A percentile compares a stretch with the other conserved stretches of the same genome.
These are phyloP conservation scores for Takifugu rubripes DNA, from an alignment of 2,797 vertebrate genomes.

Conservation along the genomic window DNA sequence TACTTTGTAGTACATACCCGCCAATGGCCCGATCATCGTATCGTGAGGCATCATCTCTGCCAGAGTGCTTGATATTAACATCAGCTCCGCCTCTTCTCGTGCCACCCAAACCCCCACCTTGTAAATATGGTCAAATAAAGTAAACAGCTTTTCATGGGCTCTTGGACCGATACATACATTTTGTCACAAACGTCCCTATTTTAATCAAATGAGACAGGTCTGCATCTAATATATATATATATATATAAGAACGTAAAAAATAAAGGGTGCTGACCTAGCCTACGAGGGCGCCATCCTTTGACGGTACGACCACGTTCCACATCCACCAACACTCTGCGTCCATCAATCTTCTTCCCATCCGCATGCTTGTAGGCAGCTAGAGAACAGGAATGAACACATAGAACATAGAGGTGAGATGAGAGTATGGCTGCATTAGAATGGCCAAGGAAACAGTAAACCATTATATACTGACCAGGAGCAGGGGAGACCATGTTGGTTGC, in stretches of 20 bases:
- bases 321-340: conserved; percentile 88
- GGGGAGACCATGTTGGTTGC: conserved; percentile 71
- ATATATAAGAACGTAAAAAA: neutral
- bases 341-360: conserved; percentile 94
- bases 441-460: conserved; percentile 51
- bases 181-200: too few relatives aligned
- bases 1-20: conserved; percentile 34
- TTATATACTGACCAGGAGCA: conserved; percentile 76
- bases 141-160: too few relatives aligned
- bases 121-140: neutral
- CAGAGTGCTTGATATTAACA: conserved; percentile 92
- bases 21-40: conserved; percentile 77
- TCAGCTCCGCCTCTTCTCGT: conserved; percentile 87
- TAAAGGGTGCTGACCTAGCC: conserved; percentile 77
- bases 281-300: conserved; percentile 91
- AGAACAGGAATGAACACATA: conserved; percentile 57
- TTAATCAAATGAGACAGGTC: neutral
- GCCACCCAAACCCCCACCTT: conserved; percentile 78
- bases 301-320: conserved; percentile 92
- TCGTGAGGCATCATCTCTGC: conserved; percentile 83
- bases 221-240: neutral
- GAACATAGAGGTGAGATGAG: conserved; percentile 38
- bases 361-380: conserved; percentile 95
- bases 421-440: too few relatives aligned
- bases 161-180: too few relatives aligned